phyloP scores from a whole-genome alignment of 2,113 vertebrate genomes.

The Grus americana region DNA sequence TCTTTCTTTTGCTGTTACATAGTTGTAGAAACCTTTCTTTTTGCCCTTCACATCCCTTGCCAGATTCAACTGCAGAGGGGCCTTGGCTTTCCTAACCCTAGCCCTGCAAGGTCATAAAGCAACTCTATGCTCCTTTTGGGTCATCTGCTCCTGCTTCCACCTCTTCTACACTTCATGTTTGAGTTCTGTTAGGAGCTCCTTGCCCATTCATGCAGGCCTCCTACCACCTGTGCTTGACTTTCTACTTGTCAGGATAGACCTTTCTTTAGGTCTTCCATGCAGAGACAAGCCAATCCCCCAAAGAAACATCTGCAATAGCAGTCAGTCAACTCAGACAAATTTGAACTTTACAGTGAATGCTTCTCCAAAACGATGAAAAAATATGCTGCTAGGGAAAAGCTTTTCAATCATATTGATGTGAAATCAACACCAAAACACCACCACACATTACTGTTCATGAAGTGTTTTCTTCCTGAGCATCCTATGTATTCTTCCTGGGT shows the following conservation, averaged over 20 bases:
- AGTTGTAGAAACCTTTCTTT: neutral
- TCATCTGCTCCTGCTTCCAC: neutral
- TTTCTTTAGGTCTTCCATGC: neutral
- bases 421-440: neutral
- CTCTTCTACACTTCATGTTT: neutral
- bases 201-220: neutral
- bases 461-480: neutral
- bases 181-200: neutral
- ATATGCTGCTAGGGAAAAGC: neutral
- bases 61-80: neutral
- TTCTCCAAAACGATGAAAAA: neutral
- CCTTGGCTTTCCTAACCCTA: neutral
- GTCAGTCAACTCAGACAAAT: neutral
- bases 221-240: neutral
- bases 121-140: neutral
- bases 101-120: neutral
- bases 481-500: neutral
- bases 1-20: neutral
- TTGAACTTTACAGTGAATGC: neutral
- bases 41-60: neutral
- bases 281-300: neutral
- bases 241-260: neutral
- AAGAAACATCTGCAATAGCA: neutral
- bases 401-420: neutral
- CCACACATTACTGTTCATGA: neutral